Percentiles rank a stretch among this genome's conserved stretches.
Evolutionary conservation across 2,113 vertebrate species (phyloP).

Genomic region (Chaetops frenatus): DNA sequence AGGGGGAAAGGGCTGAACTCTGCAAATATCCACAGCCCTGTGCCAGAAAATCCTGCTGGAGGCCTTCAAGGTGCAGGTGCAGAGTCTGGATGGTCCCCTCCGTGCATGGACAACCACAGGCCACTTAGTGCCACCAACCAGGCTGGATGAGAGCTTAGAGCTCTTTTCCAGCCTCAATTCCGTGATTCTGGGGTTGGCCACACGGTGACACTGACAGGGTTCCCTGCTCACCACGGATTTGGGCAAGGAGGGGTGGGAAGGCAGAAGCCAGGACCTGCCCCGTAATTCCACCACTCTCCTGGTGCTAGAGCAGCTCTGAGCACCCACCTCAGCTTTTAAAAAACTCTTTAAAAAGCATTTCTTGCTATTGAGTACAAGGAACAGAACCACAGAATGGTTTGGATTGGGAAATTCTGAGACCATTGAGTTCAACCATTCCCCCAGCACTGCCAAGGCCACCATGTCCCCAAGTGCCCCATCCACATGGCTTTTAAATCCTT

Average conservation of each 20-base stretch:
- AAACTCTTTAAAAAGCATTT: not conserved
- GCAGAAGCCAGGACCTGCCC: not conserved
- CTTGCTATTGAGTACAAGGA: fast-evolving
- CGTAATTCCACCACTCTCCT: not conserved
- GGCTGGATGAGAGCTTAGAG: not conserved
- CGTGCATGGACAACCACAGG: not conserved
- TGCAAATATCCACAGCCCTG: not conserved
- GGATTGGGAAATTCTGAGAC: not conserved
- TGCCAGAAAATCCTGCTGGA: not conserved
- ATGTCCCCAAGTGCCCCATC: not conserved
- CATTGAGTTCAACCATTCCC: fast-evolving
- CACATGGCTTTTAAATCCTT: fast-evolving
- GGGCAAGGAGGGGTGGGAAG: not conserved
- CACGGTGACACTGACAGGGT: not conserved
- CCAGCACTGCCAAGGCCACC: not conserved
- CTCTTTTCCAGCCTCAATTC: not conserved
- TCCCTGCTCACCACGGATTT: not conserved
- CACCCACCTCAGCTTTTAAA: not conserved
- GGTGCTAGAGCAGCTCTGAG: not conserved
- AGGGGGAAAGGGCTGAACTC: not conserved
- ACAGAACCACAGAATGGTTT: not conserved
- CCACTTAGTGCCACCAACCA: not conserved
- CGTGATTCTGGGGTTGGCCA: not conserved
- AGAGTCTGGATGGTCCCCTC: not conserved
- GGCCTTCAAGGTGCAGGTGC: not conserved